These are phyloP conservation scores for Tetragonula clypearis DNA, from an alignment of 1,140 invertebrate genomes.

Conservation along the genomic window DNA sequence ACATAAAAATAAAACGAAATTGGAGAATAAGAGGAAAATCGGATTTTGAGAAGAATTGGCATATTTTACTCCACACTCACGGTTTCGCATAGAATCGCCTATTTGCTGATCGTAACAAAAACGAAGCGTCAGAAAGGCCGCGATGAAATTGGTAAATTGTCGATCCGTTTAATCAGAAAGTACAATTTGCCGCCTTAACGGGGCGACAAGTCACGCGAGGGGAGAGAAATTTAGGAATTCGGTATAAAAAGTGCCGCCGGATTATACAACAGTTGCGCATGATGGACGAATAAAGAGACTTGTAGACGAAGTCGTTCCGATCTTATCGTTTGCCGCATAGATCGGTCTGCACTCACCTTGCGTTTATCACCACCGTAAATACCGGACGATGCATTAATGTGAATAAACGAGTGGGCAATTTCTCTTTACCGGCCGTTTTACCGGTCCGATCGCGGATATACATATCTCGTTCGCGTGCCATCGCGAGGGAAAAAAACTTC, in stretches of 20 bases:
- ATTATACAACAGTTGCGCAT: neutral
- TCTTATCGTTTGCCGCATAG: conserved; percentile 23
- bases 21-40: too few species aligned
- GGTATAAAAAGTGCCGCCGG: neutral
- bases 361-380: conserved; percentile 45
- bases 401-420: conserved; percentile 30
- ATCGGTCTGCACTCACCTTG: conserved; percentile 14
- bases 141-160: neutral
- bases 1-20: too few species aligned
- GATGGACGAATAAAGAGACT: neutral
- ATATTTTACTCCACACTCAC: too few species aligned
- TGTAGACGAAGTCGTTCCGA: neutral
- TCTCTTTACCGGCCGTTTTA: conserved; percentile 14
- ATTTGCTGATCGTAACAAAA: neutral
- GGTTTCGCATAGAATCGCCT: too few species aligned
- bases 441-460: conserved; percentile 5
- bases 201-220: neutral
- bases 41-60: too few species aligned
- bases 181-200: neutral
- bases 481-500: conserved; percentile 2
- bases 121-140: neutral
- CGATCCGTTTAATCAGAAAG: neutral
- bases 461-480: conserved; percentile 47
- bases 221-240: neutral
- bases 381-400: conserved; percentile 26